These are phyloP conservation scores for Lophotriccus pileatus DNA, from an alignment of 2,797 vertebrate genomes.

Conservation along the genomic window DNA sequence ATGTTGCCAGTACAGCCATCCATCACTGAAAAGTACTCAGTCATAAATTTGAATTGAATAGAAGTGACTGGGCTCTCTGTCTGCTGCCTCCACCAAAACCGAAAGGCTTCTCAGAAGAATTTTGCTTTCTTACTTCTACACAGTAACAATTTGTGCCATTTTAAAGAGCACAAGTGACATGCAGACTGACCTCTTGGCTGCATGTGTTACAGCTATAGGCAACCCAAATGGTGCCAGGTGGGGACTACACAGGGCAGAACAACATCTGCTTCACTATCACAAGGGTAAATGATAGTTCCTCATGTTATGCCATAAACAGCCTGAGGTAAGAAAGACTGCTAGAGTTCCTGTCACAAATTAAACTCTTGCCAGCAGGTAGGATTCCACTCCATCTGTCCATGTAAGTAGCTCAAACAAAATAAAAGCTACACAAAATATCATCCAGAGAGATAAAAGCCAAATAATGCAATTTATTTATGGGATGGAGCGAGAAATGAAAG, in stretches of 20 bases:
- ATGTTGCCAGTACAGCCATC: neutral
- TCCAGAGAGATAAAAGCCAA: slow-evolving; percentile 17
- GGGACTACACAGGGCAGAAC: slow-evolving; percentile 24
- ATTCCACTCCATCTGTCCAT: slow-evolving; percentile 48
- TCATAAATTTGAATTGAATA: slow-evolving; percentile 47
- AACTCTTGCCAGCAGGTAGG: slow-evolving; percentile 44
- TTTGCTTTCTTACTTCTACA: neutral
- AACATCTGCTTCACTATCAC: slow-evolving; percentile 61
- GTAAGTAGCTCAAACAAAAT: slow-evolving; percentile 12
- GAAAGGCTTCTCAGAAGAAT: neutral
- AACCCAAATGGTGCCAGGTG: slow-evolving; percentile 54
- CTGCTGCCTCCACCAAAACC: neutral
- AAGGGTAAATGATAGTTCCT: slow-evolving; percentile 44
- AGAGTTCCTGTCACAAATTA: slow-evolving; percentile 53
- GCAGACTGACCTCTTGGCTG: slow-evolving; percentile 16
- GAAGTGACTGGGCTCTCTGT: neutral
- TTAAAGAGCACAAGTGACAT: neutral
- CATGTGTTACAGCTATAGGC: neutral
- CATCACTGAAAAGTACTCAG: slow-evolving; percentile 20
- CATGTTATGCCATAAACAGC: slow-evolving; percentile 57
- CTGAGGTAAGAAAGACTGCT: slow-evolving; percentile 32
- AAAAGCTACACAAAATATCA: slow-evolving; percentile 37
- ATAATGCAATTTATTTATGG: slow-evolving; percentile 34
- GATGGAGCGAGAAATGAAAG: slow-evolving; percentile 15
- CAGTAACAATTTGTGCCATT: neutral